Conservation (phyloP, 2,888 invertebrate species). For the Dicyrtoma fusca region DNA sequence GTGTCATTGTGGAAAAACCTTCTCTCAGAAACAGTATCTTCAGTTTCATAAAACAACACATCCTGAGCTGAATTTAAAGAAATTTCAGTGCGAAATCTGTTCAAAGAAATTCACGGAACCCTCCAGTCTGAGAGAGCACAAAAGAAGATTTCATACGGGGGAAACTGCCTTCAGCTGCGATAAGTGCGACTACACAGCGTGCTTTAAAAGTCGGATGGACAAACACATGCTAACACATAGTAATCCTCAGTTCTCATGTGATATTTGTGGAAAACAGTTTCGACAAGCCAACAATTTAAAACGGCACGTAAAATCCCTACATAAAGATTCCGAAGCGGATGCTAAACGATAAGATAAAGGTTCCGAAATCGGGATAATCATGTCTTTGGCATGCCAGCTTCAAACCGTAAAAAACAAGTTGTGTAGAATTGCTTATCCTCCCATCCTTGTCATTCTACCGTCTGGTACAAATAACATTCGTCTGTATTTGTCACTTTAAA, state of each 20-base stretch:
- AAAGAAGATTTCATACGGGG: slow-evolving; percentile 1
- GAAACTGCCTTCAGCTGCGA: slow-evolving; percentile 10
- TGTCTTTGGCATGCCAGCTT: too few species aligned
- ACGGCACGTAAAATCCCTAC: neutral
- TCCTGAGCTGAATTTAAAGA: slow-evolving; percentile 14
- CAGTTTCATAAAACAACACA: slow-evolving; percentile 15
- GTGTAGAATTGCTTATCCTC: too few species aligned
- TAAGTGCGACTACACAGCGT: slow-evolving; percentile 16
- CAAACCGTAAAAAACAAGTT: too few species aligned
- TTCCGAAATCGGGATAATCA: too few species aligned
- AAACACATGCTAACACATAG: slow-evolving; percentile 18
- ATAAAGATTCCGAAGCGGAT: neutral
- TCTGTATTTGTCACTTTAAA: too few species aligned
- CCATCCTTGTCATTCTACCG: too few species aligned
- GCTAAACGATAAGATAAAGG: too few species aligned
- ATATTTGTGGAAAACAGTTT: slow-evolving; percentile 9
- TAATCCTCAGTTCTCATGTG: slow-evolving; percentile 11
- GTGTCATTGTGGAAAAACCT: slow-evolving; percentile 16
- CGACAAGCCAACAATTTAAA: neutral
- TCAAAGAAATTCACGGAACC: slow-evolving; percentile 15
- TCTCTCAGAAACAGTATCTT: slow-evolving; percentile 25
- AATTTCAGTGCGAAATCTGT: slow-evolving; percentile 6
- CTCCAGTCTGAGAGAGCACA: slow-evolving; percentile 12
- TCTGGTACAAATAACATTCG: too few species aligned
- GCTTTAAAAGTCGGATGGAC: slow-evolving; percentile 14